phyloP scores from a whole-genome alignment of 2,888 invertebrate species.

The Eulithis prunata region DNA sequence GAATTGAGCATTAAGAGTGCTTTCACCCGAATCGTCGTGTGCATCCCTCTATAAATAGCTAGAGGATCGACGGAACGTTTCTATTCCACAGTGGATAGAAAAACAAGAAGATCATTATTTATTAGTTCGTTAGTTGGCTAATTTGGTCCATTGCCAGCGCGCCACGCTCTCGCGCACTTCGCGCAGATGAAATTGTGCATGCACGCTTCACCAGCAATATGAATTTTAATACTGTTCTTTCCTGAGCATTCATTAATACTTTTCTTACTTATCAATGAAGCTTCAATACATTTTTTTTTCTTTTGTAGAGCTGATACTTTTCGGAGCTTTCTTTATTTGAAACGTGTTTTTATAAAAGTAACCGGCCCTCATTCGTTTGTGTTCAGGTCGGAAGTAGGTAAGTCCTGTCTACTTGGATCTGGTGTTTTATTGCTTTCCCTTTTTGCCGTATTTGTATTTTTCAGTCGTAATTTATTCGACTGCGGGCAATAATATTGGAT shows the following conservation, averaged over 20 bases:
- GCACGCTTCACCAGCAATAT: slow-evolving; percentile 51
- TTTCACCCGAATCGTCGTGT: slow-evolving; percentile 81
- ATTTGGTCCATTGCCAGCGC: slow-evolving; percentile 81
- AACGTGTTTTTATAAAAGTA: not conserved
- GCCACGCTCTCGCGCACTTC: slow-evolving; percentile 80
- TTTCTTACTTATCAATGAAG: slow-evolving; percentile 27
- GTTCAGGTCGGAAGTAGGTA: slow-evolving; percentile 8
- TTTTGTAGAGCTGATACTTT: slow-evolving; percentile 3
- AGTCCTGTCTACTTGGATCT: slow-evolving; percentile 18
- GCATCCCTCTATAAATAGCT: slow-evolving; percentile 78
- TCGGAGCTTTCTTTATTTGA: slow-evolving; percentile 7
- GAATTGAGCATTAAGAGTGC: slow-evolving; percentile 79
- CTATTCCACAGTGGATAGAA: slow-evolving; percentile 81
- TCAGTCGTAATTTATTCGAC: slow-evolving; percentile 61
- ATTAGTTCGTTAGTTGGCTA: slow-evolving; percentile 83
- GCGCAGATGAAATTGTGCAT: slow-evolving; percentile 77
- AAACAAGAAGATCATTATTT: slow-evolving; percentile 84
- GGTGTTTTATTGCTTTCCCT: slow-evolving; percentile 23
- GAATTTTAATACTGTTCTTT: slow-evolving; percentile 64
- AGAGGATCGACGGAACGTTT: slow-evolving; percentile 76
- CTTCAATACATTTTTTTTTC: slow-evolving; percentile 11
- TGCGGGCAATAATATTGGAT: slow-evolving; percentile 68
- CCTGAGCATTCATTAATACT: slow-evolving; percentile 36
- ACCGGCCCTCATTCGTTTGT: slow-evolving; percentile 7
- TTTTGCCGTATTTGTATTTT: slow-evolving; percentile 27